phyloP scores from a whole-genome alignment of 2,888 invertebrate species.

The Drosophila rellima region DNA sequence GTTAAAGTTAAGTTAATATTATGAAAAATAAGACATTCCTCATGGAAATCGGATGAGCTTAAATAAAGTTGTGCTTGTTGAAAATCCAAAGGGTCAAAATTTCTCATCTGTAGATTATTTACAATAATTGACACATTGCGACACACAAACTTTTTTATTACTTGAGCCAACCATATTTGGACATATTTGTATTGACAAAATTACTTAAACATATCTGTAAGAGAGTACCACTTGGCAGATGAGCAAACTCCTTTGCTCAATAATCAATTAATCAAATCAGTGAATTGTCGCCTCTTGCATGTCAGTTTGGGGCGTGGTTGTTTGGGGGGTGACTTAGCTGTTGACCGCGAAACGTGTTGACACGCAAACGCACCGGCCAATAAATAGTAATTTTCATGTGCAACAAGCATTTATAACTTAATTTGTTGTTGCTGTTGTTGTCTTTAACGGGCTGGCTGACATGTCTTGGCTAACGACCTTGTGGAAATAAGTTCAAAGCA shows the following conservation, averaged over 20 bases:
- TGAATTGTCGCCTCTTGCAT: conserved; percentile 35
- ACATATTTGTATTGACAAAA: too few species aligned
- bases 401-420: conserved; percentile 79
- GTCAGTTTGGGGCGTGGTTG: conserved; percentile 55
- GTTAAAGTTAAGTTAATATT: too few species aligned
- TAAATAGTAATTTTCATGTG: conserved; percentile 72
- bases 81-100: too few species aligned
- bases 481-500: conserved; percentile 80
- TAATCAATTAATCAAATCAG: conserved; percentile 44
- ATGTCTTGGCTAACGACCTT: conserved; percentile 73
- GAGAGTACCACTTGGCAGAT: neutral
- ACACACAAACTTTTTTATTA: too few species aligned
- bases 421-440: conserved; percentile 57
- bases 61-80: too few species aligned
- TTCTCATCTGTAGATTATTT: too few species aligned
- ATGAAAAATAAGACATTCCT: too few species aligned
- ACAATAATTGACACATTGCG: too few species aligned
- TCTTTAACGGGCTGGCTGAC: conserved; percentile 52
- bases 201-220: neutral
- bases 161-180: too few species aligned
- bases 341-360: conserved; percentile 76
- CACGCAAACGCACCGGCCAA: conserved; percentile 66
- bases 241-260: neutral
- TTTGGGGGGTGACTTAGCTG: conserved; percentile 12
- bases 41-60: too few species aligned